Percentiles rank a stretch among this genome's conserved stretches.
phyloP scores from a whole-genome alignment of 1,140 invertebrate species.

The Hyposmocoma kahamanoa region DNA sequence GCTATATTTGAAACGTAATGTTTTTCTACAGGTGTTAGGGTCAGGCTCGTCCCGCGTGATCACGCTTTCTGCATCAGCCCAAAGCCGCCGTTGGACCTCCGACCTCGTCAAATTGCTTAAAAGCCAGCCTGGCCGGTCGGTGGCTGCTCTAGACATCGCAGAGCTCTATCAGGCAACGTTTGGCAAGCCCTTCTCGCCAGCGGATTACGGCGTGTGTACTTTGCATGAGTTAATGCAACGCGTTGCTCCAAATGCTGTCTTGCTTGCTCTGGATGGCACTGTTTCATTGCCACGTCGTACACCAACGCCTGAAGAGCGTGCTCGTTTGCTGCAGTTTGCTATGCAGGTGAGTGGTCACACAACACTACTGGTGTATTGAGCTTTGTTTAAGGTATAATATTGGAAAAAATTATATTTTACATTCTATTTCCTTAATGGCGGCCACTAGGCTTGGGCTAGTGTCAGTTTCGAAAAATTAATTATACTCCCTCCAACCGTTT shows the following conservation, averaged over 20 bases:
- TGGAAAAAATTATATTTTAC: too few species aligned
- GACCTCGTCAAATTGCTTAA: conserved; percentile 91
- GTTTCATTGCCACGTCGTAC: conserved; percentile 48
- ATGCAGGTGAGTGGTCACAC: conserved; percentile 59
- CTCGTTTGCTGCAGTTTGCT: conserved; percentile 55
- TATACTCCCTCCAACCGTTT: too few species aligned
- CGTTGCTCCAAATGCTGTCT: conserved; percentile 38
- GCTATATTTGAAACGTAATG: too few species aligned
- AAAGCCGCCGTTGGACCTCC: conserved; percentile 91
- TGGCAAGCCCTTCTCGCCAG: conserved; percentile 56
- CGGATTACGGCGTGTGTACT: conserved; percentile 68
- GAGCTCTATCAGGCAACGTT: conserved; percentile 82
- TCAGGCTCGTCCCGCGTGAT: conserved; percentile 90
- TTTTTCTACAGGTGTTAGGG: conserved; percentile 87
- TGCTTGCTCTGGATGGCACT: conserved; percentile 36
- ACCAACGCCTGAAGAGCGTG: conserved; percentile 56
- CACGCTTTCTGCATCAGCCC: conserved; percentile 90
- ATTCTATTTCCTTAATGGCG: too few species aligned
- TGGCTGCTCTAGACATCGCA: conserved; percentile 84
- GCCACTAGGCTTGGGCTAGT: too few species aligned
- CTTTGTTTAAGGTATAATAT: too few species aligned
- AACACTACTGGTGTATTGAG: too few species aligned
- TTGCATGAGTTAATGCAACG: conserved; percentile 51
- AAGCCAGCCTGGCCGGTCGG: conserved; percentile 83
- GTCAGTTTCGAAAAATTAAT: too few species aligned